These are phyloP conservation scores for Elmis aenea DNA, from an alignment of 2,888 invertebrate species.

Conservation along the genomic window DNA sequence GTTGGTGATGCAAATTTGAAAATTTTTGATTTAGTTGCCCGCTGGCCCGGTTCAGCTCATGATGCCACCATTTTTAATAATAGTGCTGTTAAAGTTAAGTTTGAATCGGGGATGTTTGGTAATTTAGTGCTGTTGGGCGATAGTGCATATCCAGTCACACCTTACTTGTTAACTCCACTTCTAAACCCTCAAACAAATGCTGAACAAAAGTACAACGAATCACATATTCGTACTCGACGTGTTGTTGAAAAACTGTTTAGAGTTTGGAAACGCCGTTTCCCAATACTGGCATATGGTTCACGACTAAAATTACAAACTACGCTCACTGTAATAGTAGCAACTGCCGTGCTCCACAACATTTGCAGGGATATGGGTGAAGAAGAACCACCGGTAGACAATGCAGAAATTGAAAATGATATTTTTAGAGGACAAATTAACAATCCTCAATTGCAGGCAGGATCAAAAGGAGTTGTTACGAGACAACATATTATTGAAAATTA, in stretches of 20 bases:
- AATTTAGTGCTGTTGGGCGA: slow-evolving; percentile 23
- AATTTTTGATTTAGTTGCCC: slow-evolving; percentile 9
- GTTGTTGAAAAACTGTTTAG: slow-evolving; percentile 17
- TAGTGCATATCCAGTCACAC: slow-evolving; percentile 27
- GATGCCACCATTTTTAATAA: slow-evolving; percentile 10
- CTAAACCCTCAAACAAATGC: slow-evolving; percentile 9
- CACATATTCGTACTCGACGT: slow-evolving; percentile 17
- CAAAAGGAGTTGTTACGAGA: too few species aligned
- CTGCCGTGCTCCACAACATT: too few species aligned
- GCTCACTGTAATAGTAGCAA: slow-evolving; percentile 3
- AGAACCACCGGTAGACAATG: too few species aligned
- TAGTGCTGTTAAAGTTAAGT: slow-evolving; percentile 3
- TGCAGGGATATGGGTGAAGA: too few species aligned
- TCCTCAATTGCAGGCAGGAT: too few species aligned
- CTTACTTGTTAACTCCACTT: slow-evolving; percentile 18
- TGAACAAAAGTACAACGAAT: slow-evolving; percentile 16
- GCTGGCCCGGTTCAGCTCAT: slow-evolving; percentile 8
- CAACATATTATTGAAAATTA: too few species aligned
- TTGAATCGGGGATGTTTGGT: slow-evolving; percentile 14
- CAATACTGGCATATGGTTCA: too few species aligned
- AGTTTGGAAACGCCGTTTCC: slow-evolving; percentile 18
- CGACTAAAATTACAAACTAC: slow-evolving; percentile 7
- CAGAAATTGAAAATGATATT: too few species aligned
- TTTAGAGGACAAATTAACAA: too few species aligned
- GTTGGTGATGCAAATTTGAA: slow-evolving; percentile 18